These are phyloP conservation scores for Pteronura brasiliensis DNA, from an alignment of 2,113 vertebrate genomes.

Conservation along the genomic window DNA sequence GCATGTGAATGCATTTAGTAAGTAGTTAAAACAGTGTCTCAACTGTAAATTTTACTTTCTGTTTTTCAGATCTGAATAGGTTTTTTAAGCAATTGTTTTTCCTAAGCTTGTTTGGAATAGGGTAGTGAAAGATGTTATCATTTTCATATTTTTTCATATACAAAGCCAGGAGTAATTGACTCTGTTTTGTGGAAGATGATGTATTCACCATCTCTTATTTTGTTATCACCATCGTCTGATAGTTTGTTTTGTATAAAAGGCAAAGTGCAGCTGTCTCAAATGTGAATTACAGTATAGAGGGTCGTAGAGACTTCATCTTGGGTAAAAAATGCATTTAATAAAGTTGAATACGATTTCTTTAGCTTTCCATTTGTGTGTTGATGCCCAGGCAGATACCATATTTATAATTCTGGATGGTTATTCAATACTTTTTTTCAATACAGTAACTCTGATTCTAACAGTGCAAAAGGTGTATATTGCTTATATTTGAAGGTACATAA, in stretches of 20 bases:
- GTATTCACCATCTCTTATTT: conserved; percentile 12
- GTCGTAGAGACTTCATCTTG: conserved; percentile 57
- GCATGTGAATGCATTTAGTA: neutral
- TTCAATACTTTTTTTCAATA: neutral
- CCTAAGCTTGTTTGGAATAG: neutral
- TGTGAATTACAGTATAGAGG: conserved; percentile 58
- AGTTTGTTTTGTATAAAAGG: conserved; percentile 53
- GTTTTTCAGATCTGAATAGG: neutral
- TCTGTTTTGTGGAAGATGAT: conserved; percentile 54
- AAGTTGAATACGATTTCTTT: conserved; percentile 48
- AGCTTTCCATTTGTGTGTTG: conserved; percentile 46
- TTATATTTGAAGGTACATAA: neutral
- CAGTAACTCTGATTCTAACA: neutral
- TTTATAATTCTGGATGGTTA: conserved; percentile 46
- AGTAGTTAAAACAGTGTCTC: neutral
- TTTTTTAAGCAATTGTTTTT: conserved; percentile 42
- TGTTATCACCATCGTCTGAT: conserved; percentile 39
- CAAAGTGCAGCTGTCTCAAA: conserved; percentile 54
- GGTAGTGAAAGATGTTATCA: conserved; percentile 30
- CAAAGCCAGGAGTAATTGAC: conserved; percentile 50
- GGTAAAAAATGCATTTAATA: conserved; percentile 58
- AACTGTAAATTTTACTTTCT: neutral
- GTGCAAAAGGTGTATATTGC: neutral
- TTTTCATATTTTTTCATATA: neutral
- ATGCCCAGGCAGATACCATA: neutral